Base-by-base conservation (phyloP, 1,140 invertebrate species). In the Ruditapes philippinarum region DNA sequence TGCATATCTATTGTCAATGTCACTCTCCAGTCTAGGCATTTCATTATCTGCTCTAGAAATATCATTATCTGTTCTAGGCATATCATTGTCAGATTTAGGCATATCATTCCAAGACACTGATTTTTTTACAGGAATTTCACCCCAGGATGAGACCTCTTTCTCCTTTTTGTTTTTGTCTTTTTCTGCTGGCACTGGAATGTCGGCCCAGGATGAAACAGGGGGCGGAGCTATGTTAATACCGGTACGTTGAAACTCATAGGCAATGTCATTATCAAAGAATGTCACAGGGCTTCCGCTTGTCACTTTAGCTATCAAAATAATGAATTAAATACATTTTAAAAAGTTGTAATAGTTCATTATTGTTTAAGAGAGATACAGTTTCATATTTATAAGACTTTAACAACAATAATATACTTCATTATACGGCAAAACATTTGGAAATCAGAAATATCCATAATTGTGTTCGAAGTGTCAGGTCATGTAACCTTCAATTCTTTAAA, bases 191-290 rank as follows among this genome's bases (percentile, higher is more conserved):
- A 62, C 51, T n/a, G 84, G 84, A 76, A 86, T 78, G 45, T 86
- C 73, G 14, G 70, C 22, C 84, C 84, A 86, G 7, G 84, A 57
- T 0, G 84, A 42, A 25, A 86, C 40, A 33, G 70, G 45, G 0
- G 84, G 70, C 31, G 73, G 51, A 22, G 70, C 62, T 0, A 65
- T n/a, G 49, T 25, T 60, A 14, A 78, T 31, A 19, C 84, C 73
- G 49, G 62, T 73, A 38, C 42, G 57, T 70, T 88, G 86, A 12
- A 88, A 74, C 40, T 49, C 78, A 51, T 70, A 88, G 33, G 86
- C 86, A 19, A 88, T 22, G 49, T 88, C 86, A 80, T 88, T 88
- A 62, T 88, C 86, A 73, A 68, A 88, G 54, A 57, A 45, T 45
- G 57, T 49, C 36, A 82, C 42, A 42, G 62, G 7, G 45, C 57